Evolutionary conservation across 2,113 vertebrate genomes (phyloP), one percentile per base, ranked within the genome.

Genomic region (Acanthisitta chloris): DNA sequence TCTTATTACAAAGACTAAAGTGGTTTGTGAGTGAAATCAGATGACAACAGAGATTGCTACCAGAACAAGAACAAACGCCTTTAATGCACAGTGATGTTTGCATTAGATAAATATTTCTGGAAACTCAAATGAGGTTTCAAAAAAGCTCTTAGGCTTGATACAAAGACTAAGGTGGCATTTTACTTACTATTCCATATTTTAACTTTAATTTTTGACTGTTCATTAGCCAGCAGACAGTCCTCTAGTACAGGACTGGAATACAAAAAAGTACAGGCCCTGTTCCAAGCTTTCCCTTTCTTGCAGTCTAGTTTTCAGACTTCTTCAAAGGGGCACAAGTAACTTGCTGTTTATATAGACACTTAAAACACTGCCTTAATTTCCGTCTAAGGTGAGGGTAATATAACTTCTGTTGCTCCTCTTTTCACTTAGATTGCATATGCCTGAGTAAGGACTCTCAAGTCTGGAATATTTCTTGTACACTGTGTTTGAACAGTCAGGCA

Each of bases 11-110:
- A 92, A 95, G 67, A 29, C 66, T 86, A 25, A 88, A 92, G 90
- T 77, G 90, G 74, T 77, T 94, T 94, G 58, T 64, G 61, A 84
- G 86, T 79, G 91, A 94, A 95, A 90, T 94, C 73, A 95, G 87
- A 93, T 84, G 91, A 90, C 66, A 94, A 70, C 15, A 0, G 10
- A 93, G 84, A 92, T 80, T 94, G 71, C 87, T 84, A 70, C 71
- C 15, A 38, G 76, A 90, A 93, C 42, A 69, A 93, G 90, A 95
- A 90, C 92, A 94, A 96, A 88, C 80, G 83, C 67, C 40, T 90
- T 69, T 83, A 92, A 88, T 40, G 67, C 64, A 78, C 59, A 55
- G 43, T 84, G 88, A 94, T 94, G 80, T 91, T 81, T 97, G 88
- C 69, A 8, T 84, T 78, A 92, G 72, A 78, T 91, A 86, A 94